A percentile compares a stretch with the other conserved stretches of the same genome.
phyloP scores from a whole-genome alignment of 2,888 invertebrate genomes.

The Neoascia interrupta region DNA sequence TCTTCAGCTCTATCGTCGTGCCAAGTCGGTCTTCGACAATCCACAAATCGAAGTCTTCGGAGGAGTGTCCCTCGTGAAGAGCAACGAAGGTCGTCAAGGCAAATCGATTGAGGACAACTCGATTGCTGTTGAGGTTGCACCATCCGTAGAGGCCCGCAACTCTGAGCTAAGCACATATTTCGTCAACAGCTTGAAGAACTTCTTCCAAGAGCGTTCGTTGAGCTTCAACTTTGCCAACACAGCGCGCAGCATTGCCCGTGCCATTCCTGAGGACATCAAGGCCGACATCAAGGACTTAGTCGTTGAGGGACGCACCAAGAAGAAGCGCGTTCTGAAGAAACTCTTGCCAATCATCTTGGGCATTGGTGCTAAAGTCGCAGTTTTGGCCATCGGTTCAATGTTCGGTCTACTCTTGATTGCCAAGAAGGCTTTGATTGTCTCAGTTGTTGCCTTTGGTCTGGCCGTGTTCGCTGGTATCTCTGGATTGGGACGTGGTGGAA shows the following conservation, averaged over 20 bases:
- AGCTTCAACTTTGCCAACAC: constrained; percentile 80
- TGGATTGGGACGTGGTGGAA: constrained; percentile 75
- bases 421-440: constrained; percentile 83
- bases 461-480: constrained; percentile 81
- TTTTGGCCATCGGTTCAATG: constrained; percentile 81
- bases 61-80: constrained; percentile 81
- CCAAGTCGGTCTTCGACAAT: constrained; percentile 82
- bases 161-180: constrained; percentile 82
- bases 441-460: constrained; percentile 82
- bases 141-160: constrained; percentile 81
- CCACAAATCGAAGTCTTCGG: constrained; percentile 82
- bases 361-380: constrained; percentile 82
- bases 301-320: constrained; percentile 83
- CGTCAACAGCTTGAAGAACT: constrained; percentile 81
- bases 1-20: constrained; percentile 81
- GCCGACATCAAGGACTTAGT: constrained; percentile 81
- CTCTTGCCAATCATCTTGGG: constrained; percentile 82
- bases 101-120: constrained; percentile 80
- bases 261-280: constrained; percentile 82
- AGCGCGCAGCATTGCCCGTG: constrained; percentile 80
- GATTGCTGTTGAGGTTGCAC: constrained; percentile 81
- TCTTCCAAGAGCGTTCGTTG: constrained; percentile 82
- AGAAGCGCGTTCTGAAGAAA: constrained; percentile 80
- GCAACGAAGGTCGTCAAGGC: constrained; percentile 78
- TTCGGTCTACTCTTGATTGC: constrained; percentile 83